Evolutionary conservation across 2,888 invertebrate genomes (phyloP).

Genomic region (Chouioia cunea): DNA sequence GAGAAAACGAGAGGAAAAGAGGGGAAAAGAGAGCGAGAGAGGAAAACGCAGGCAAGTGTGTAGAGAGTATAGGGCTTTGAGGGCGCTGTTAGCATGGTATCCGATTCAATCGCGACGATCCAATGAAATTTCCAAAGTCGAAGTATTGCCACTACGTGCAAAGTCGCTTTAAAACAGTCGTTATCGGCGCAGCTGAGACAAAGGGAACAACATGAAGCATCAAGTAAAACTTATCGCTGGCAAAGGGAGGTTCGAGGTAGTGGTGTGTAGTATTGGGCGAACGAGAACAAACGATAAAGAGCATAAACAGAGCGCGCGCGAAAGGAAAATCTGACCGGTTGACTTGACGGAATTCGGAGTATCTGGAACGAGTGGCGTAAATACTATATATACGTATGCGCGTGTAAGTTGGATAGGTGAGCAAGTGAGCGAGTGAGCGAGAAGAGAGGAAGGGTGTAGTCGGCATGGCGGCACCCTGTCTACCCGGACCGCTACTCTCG

Average conservation of each 20-base stretch:
- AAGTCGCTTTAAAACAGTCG: conserved; percentile 36
- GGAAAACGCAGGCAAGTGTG: too few relatives aligned
- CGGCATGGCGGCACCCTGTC: conserved; percentile 72
- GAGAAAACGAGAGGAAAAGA: background rate
- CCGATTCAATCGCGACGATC: background rate
- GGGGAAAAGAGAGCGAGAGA: background rate
- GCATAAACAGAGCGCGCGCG: conserved; percentile 31
- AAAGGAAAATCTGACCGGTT: conserved; percentile 46
- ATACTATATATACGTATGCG: conserved; percentile 49
- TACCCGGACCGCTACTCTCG: conserved; percentile 72
- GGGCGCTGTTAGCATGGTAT: background rate
- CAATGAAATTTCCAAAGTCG: too few relatives aligned
- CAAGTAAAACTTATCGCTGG: background rate
- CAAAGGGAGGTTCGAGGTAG: conserved; percentile 6
- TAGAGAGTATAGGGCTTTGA: background rate
- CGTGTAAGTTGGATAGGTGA: conserved; percentile 48
- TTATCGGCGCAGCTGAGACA: conserved; percentile 28
- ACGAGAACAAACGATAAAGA: background rate
- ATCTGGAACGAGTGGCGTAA: conserved; percentile 44
- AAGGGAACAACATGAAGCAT: background rate
- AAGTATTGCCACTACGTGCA: background rate
- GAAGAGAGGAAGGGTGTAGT: conserved; percentile 52
- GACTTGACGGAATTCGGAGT: conserved; percentile 40
- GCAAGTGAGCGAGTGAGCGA: conserved; percentile 5
- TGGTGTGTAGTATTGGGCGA: background rate